phyloP scores from a whole-genome alignment of 1,140 invertebrate genomes.

The Zeugodacus cucurbitae region DNA sequence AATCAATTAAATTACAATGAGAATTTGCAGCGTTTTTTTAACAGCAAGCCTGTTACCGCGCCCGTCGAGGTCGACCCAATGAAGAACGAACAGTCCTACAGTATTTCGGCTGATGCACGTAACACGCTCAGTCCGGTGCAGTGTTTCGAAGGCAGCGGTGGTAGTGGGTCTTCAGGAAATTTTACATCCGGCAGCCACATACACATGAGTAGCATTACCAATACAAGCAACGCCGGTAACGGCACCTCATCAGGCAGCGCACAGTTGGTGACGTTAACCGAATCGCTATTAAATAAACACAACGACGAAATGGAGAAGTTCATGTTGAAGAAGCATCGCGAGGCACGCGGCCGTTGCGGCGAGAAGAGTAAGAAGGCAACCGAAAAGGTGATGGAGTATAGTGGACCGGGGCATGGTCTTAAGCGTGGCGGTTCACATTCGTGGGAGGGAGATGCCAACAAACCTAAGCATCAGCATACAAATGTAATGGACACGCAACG shows the following conservation, averaged over 20 bases:
- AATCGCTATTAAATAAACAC: conserved; percentile 74
- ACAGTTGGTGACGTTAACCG: conserved; percentile 72
- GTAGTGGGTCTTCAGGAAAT: conserved; percentile 71
- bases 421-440: conserved; percentile 71
- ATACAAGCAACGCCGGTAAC: conserved; percentile 58
- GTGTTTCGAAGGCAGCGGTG: conserved; percentile 67
- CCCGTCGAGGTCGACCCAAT: conserved; percentile 63
- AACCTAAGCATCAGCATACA: conserved; percentile 69
- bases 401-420: conserved; percentile 65
- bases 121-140: conserved; percentile 56
- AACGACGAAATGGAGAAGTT: conserved; percentile 83
- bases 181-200: conserved; percentile 68
- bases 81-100: conserved; percentile 61
- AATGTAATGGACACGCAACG: conserved; percentile 43
- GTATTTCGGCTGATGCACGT: conserved; percentile 50
- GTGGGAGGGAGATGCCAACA: conserved; percentile 70
- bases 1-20: conserved; percentile 90
- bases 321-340: conserved; percentile 77
- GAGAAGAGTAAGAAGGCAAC: conserved; percentile 64
- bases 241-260: conserved; percentile 63
- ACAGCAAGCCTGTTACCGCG: conserved; percentile 79
- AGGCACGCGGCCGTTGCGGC: conserved; percentile 70
- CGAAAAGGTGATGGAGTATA: conserved; percentile 58
- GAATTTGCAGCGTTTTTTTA: conserved; percentile 86
- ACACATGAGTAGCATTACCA: conserved; percentile 66